Percentiles rank a stretch among this genome's conserved stretches.
phyloP scores from a whole-genome alignment of 1,140 invertebrate genomes.

The Drosophila paulistorum region DNA sequence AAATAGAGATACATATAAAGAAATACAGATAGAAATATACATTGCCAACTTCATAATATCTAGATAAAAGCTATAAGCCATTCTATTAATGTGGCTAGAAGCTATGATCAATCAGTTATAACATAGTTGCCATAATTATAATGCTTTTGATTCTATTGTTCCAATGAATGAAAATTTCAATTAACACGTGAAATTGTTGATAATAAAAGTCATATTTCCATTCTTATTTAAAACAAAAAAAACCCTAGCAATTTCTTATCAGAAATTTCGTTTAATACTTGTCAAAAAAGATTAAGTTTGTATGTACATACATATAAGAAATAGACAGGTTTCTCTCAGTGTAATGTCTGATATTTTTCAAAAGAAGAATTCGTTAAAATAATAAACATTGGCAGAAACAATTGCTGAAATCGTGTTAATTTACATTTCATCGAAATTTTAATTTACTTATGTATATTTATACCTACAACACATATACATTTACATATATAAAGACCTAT shows the following conservation, averaged over 20 bases:
- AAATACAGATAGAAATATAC: too few species aligned
- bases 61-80: too few species aligned
- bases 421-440: slow-evolving; percentile 19
- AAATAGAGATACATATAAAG: too few species aligned
- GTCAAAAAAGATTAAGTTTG: not conserved
- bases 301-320: not conserved
- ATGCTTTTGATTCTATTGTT: not conserved
- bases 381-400: slow-evolving; percentile 5
- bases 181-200: not conserved
- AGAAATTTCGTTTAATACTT: not conserved
- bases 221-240: too few species aligned
- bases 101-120: too few species aligned
- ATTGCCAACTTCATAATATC: too few species aligned
- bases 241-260: not conserved
- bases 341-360: not conserved
- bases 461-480: slow-evolving; percentile 4
- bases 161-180: not conserved
- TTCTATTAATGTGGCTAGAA: too few species aligned
- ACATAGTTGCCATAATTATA: too few species aligned
- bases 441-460: slow-evolving; percentile 2
- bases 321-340: not conserved
- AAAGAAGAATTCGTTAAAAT: slow-evolving; percentile 10
- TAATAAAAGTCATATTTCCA: not conserved
- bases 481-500: not conserved
- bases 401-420: slow-evolving; percentile 18